Conservation (phyloP, 2,888 invertebrate species). For the Serrognathus titanus region DNA sequence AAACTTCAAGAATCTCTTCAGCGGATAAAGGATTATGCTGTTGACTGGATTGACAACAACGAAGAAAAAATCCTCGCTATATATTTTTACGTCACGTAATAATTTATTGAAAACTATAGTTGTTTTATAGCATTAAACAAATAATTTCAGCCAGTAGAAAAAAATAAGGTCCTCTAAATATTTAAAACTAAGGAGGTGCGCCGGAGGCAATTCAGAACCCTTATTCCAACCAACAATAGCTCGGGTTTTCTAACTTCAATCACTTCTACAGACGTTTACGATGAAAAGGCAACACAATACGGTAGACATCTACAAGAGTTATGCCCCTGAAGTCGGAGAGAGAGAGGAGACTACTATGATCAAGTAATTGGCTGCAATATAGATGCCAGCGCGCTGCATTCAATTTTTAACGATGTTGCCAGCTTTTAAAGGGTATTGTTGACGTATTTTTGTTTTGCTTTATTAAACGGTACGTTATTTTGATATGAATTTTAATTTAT, state of each 20-base stretch:
- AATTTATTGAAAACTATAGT: too few relatives aligned
- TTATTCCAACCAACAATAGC: constrained; percentile 5
- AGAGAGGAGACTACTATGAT: constrained; percentile 12
- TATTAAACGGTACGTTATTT: constrained; percentile 18
- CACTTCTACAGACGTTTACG: constrained; percentile 19
- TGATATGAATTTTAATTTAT: constrained; percentile 24
- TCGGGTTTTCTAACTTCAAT: constrained; percentile 21
- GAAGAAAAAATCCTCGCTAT: too few relatives aligned
- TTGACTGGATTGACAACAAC: too few relatives aligned
- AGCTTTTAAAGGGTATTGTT: constrained; percentile 17
- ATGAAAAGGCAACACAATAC: constrained; percentile 17
- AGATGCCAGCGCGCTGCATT: constrained; percentile 25
- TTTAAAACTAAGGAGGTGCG: constrained; percentile 3
- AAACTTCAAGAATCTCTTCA: too few relatives aligned
- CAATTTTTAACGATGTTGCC: constrained; percentile 24
- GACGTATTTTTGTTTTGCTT: constrained; percentile 15
- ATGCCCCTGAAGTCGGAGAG: not conserved
- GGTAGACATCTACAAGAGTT: constrained; percentile 8
- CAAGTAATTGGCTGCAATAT: constrained; percentile 27
- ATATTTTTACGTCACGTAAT: too few relatives aligned
- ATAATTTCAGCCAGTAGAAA: not conserved
- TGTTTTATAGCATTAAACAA: too few relatives aligned
- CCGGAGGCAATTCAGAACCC: constrained; percentile 7
- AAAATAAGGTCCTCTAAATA: constrained; percentile 9
- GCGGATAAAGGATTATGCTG: too few relatives aligned